Conservation (phyloP, 2,797 vertebrate species). For the Leuciscus waleckii region DNA sequence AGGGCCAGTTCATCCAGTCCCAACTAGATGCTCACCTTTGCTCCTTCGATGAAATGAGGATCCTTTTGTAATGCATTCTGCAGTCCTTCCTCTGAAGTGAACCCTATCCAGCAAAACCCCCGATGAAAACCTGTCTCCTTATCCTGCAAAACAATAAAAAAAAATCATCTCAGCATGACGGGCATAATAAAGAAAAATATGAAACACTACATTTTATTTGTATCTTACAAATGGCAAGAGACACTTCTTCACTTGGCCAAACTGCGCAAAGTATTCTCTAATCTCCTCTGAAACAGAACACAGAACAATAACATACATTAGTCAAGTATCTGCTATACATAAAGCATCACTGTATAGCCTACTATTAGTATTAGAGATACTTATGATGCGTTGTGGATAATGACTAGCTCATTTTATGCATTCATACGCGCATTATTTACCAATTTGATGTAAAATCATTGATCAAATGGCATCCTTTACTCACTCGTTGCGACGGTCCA, state of each 20-base stretch:
- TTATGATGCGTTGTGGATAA: background rate
- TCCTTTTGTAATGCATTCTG: slow-evolving; percentile 86
- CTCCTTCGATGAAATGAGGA: slow-evolving; percentile 85
- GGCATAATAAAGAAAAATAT: background rate
- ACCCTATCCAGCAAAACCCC: slow-evolving; percentile 87
- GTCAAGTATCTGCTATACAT: background rate
- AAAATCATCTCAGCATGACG: background rate
- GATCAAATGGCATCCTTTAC: background rate
- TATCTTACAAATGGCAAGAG: slow-evolving; percentile 87
- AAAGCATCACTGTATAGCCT: background rate
- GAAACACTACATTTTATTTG: background rate
- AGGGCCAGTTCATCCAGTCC: background rate
- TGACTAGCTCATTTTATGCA: background rate
- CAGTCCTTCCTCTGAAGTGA: slow-evolving; percentile 77
- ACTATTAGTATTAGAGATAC: background rate
- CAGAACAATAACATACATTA: slow-evolving; percentile 16
- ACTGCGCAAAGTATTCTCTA: slow-evolving; percentile 88
- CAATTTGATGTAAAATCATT: background rate
- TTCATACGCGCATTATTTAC: background rate
- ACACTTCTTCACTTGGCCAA: slow-evolving; percentile 85
- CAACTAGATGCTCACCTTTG: slow-evolving; percentile 77
- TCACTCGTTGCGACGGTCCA: slow-evolving; percentile 78
- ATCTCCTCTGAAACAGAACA: slow-evolving; percentile 82
- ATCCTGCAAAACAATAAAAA: slow-evolving; percentile 74
- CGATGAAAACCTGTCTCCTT: slow-evolving; percentile 89